Base-by-base conservation (phyloP, 2,113 vertebrate genomes). In the Lepidothrix coronata region DNA sequence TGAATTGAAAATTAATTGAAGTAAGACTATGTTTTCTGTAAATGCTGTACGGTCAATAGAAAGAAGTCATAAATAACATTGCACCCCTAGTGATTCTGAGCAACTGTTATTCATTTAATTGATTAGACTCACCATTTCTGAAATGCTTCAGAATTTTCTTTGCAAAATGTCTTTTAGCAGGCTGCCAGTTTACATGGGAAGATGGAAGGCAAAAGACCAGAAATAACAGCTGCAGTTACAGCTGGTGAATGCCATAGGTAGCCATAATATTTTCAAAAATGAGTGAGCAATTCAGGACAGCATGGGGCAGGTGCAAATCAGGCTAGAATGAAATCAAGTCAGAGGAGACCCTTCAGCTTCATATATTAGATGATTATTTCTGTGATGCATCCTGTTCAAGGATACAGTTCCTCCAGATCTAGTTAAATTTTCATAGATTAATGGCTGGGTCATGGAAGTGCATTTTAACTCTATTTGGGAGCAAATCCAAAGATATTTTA, bases 211-310 rank as follows among this genome's bases (percentile, higher is more conserved):
- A 65, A 93, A 79, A 66, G 1, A 23, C 5, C 1, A 88, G 41
- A 88, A 91, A 46, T 68, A 85, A 74, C 75, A 95, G 75, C 78
- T 93, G 88, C 37, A 62, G n/a, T 86, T 93, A 70, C 79, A 95
- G 85, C 78, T 94, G 88, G 74, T 67, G n/a, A 88, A 78, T 88
- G 49, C 4, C 10, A 49, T 91, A 83, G 82, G 88, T 75, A 94
- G 79, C 28, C 28, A 30, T 79, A 83, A 91, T 12, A 70, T 70
- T 93, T 88, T 86, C 59, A 73, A 51, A 93, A 92, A 89, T 62
- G 59, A 77, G 39, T 54, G 91, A 86, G 51, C 43, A 55, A 46
- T 93, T 89, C 39, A 48, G 86, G 39, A 59, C 62, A 94, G 48
- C 27, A 28, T 63, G 31, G 27, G 33, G 19, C 72, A 91, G 55